Evolutionary conservation across 2,888 invertebrate species (phyloP).

Genomic region (Melangyna quadrimaculata): DNA sequence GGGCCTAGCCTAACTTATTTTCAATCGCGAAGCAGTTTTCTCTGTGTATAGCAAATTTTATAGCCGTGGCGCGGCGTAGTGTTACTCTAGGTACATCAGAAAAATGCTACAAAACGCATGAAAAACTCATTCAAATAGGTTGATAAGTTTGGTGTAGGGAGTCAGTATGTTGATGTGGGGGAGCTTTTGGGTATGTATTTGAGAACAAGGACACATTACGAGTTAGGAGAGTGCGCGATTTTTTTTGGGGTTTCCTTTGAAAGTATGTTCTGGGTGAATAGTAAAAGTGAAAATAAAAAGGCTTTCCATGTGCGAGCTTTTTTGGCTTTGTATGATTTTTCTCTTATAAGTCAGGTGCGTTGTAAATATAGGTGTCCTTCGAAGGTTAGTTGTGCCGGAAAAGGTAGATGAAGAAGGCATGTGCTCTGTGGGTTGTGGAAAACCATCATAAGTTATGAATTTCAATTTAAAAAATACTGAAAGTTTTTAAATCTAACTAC

Average conservation of each 20-base stretch:
- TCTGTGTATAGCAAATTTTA: neutral
- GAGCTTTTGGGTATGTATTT: conserved; percentile 60
- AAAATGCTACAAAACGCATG: conserved; percentile 62
- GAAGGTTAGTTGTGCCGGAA: conserved; percentile 48
- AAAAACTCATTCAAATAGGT: conserved; percentile 40
- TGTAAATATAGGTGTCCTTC: conserved; percentile 51
- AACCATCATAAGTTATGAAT: neutral
- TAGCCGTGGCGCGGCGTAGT: neutral
- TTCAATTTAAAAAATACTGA: too few species aligned
- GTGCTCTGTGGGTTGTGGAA: neutral
- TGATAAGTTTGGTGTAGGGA: conserved; percentile 21
- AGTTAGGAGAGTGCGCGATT: conserved; percentile 61
- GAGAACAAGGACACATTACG: conserved; percentile 49
- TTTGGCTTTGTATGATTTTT: conserved; percentile 6
- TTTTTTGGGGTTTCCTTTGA: conserved; percentile 2
- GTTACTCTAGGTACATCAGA: conserved; percentile 7
- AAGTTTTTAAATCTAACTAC: too few species aligned
- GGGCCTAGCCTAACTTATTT: conserved; percentile 26
- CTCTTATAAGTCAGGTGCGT: conserved; percentile 57
- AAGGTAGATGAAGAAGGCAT: conserved; percentile 43
- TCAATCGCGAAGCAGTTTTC: conserved; percentile 31
- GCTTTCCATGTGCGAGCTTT: conserved; percentile 54
- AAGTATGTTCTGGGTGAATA: conserved; percentile 1
- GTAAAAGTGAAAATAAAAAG: conserved; percentile 18
- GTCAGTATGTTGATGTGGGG: neutral